Base-by-base conservation (phyloP, 1,140 invertebrate species). In the Drosophila mayri region DNA sequence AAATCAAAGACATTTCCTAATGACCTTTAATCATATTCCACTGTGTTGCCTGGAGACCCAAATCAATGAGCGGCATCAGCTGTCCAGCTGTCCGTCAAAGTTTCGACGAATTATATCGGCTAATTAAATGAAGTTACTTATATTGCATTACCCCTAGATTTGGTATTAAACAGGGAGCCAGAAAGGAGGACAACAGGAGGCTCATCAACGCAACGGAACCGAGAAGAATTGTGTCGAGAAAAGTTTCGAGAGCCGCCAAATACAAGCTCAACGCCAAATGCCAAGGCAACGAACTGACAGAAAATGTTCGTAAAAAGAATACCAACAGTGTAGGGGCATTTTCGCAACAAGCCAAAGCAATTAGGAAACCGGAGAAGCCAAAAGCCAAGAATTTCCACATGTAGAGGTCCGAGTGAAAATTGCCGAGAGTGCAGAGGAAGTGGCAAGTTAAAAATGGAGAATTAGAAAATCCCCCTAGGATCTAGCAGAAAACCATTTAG, bases 31-130 rank as follows among this genome's bases (percentile, higher is more conserved):
- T 68, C 66, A 43, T 30, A n/a, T n/a, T 38, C n/a, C 32, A 46
- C 8, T 25, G 22, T n/a, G 47, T 55, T 43, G 38, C 66, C 28
- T 28, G 49, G 66, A 43, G 32, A 70, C 12, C 38, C 40, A 30
- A 52, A 70, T 70, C 62, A 70, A 70, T 44, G 62, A 46, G 32
- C 38, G 18, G 18, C 38, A 72, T n/a, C 25, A n/a, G 25, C 25
- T n/a, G 67, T 47, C 22, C 44, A 47, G 46, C 70, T 50, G 44
- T 72, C 70, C 38, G 46, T 73, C 70, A 73, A 60, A 72, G 28
- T 41, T 72, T 60, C 66, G 11, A 60, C 35, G 12, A 60, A 72
- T 59, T 72, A 41, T 4, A 5, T 5, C 37, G 37, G 28, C 43
- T 72, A 71, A 72, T 59, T 72, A 28, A 59, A 38, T 62, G 38